Percentiles rank a stretch among this genome's conserved stretches.
Conservation (phyloP, 2,113 vertebrate species). For the Aegotheles bennettii region DNA sequence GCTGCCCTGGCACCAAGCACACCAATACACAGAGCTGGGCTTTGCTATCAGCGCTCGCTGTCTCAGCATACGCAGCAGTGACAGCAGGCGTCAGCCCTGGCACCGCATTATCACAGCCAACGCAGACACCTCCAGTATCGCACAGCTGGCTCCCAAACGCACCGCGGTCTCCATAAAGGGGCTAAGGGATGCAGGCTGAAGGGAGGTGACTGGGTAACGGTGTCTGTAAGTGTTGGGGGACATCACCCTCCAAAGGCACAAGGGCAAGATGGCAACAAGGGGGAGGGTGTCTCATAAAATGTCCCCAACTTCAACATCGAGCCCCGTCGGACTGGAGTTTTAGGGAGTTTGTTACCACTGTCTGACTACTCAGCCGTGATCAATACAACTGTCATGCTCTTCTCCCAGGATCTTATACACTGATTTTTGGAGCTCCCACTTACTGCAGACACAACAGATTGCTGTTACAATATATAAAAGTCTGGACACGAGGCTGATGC, state of each 20-base stretch:
- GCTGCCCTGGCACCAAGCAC: neutral
- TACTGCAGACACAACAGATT: neutral
- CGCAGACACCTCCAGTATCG: neutral
- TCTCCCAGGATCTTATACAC: neutral
- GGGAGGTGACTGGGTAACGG: neutral
- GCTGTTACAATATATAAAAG: neutral
- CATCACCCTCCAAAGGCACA: neutral
- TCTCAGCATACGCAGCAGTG: neutral
- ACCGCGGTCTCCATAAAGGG: accelerated
- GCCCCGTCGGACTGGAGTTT: neutral
- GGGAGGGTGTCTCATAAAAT: neutral
- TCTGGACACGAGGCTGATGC: neutral
- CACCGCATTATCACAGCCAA: neutral
- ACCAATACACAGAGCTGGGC: neutral
- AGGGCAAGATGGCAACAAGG: neutral
- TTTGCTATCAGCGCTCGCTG: neutral
- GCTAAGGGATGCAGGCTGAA: neutral
- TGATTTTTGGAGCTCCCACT: neutral
- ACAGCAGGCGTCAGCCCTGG: neutral
- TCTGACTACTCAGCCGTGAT: neutral
- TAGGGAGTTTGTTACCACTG: neutral
- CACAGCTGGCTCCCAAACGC: neutral
- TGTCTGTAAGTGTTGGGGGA: neutral
- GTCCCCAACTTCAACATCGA: neutral
- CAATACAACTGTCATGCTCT: neutral